These are phyloP conservation scores for Thymelicus lineola DNA, from an alignment of 2,888 invertebrate genomes.

Conservation along the genomic window DNA sequence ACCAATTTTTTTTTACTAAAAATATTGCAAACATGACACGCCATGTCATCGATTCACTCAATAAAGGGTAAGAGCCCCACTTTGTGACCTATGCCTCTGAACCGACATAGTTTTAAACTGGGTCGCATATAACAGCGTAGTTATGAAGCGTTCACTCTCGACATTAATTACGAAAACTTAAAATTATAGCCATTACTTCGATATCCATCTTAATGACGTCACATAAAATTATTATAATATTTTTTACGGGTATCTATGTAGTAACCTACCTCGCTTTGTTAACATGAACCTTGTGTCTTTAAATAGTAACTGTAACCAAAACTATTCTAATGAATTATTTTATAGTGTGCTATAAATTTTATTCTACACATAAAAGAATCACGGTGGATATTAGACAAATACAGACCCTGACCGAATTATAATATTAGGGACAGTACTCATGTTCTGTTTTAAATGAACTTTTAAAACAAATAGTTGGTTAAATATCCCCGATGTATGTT, in stretches of 20 bases:
- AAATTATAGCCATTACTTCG: constrained; percentile 10
- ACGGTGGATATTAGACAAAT: no score
- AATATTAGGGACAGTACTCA: no score
- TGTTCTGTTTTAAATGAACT: no score
- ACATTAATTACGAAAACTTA: constrained; percentile 31
- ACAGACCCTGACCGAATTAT: no score
- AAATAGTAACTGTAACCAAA: no score
- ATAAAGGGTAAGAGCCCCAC: constrained; percentile 29
- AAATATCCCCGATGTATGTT: no score
- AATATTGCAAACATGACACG: not conserved
- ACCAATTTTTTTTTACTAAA: not conserved
- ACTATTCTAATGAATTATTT: no score
- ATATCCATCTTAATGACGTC: constrained; percentile 19
- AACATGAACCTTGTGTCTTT: no score
- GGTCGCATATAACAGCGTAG: constrained; percentile 20
- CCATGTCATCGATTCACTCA: constrained; percentile 4
- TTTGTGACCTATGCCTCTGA: constrained; percentile 21
- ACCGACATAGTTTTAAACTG: constrained; percentile 29
- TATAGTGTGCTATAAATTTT: no score
- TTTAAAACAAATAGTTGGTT: no score
- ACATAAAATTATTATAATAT: constrained; percentile 1
- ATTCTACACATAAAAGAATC: no score
- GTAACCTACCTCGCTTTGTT: no score
- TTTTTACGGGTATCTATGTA: not conserved
- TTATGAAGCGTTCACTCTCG: constrained; percentile 27